Evolutionary conservation across 2,797 vertebrate species (phyloP), one percentile per base, ranked within the genome.

Genomic region (Fundulus diaphanus): DNA sequence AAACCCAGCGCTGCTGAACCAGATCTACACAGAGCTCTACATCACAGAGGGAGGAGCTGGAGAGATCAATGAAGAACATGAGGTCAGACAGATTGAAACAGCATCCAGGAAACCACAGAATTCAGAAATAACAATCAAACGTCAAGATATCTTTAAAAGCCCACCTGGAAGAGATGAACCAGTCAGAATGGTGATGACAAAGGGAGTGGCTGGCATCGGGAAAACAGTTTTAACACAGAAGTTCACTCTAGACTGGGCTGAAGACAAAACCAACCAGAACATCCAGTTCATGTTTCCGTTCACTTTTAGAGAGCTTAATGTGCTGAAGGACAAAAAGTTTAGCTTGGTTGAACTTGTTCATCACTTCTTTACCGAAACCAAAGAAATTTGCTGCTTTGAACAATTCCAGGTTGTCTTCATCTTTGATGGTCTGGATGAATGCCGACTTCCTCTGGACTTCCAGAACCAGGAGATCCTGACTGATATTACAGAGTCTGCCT

Each of bases 21-120:
- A 70, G 24, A 70, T 40, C 49, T 70, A 70, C 68, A 70, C 68
- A 5, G 68, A 70, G 49, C 68, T 70, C 68, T 54, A 70, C 68
- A 27, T 70, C 33, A 70, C 33, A n/a, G 49, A 27, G 68, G 49
- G 49, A 37, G 49, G 49, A 9, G 16, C 7, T 13, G 44, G 18
- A 51, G 29, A 69, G 20, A 0, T 70, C 49, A 54, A 35, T 37
- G 35, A 54, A n/a, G 68, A 70, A 2, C 68, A 70, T n/a, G 68
- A 70, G 49, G 33, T 54, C 31, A 52, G 68, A 40, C 68, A 40
- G 24, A 70, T 70, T 24, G 68, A 70, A 52, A 9, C 0, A 11
- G 24, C 24, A 2, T 54, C 35, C 48, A 70, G 33, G 49, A 70
- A 37, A 27, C 1, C 33, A 6, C 20, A 63, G 18, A 63, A 24